These are phyloP conservation scores for Nycticryphes semicollaris DNA, from an alignment of 2,113 vertebrate species.

Conservation along the genomic window DNA sequence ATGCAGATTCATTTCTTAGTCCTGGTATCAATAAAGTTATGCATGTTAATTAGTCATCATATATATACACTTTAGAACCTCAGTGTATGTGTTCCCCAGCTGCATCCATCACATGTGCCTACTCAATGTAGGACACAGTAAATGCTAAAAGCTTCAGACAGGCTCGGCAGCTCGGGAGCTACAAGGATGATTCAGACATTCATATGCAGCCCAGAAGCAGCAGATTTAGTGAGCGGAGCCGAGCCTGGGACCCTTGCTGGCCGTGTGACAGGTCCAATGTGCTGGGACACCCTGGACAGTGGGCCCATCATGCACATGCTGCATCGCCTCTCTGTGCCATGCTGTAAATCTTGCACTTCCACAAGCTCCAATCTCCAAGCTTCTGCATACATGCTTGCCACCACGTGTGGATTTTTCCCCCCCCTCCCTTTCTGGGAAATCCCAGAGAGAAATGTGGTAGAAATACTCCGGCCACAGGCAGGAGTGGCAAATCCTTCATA, in stretches of 20 bases:
- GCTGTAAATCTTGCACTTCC: neutral
- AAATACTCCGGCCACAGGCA: neutral
- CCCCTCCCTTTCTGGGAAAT: neutral
- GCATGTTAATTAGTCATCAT: neutral
- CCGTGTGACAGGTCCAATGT: rapidly evolving
- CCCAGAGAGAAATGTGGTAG: neutral
- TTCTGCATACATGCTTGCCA: neutral
- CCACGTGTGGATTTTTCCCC: neutral
- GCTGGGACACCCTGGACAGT: neutral
- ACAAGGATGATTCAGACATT: neutral
- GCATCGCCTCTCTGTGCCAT: neutral
- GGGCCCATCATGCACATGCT: rapidly evolving
- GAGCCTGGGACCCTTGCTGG: neutral
- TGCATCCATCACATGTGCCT: neutral
- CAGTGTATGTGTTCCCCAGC: neutral
- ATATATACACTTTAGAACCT: neutral
- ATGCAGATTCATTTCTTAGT: neutral
- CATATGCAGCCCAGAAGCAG: neutral
- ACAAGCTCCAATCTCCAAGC: neutral
- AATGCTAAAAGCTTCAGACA: neutral
- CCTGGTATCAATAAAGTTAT: neutral
- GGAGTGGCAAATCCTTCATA: neutral
- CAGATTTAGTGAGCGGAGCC: neutral
- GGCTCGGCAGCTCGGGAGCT: neutral
- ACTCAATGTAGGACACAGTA: neutral